Evolutionary conservation across 2,888 invertebrate species (phyloP).

Genomic region (Arrhopalites spinosus): DNA sequence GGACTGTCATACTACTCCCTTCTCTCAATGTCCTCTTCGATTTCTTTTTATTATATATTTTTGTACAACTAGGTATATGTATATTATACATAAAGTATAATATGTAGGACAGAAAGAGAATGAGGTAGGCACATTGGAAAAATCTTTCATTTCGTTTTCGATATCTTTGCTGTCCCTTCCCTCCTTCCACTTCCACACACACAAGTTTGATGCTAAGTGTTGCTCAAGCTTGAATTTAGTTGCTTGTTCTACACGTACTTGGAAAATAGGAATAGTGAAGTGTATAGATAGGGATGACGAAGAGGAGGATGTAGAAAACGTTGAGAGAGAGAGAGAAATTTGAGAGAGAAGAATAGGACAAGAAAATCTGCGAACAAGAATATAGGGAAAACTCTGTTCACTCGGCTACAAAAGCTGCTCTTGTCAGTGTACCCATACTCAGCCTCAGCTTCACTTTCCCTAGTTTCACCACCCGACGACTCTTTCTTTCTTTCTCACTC

Average conservation of each 20-base stretch:
- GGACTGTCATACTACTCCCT: too few species aligned
- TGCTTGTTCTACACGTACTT: too few species aligned
- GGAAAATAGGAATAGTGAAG: too few species aligned
- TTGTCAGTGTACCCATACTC: constrained; percentile 8
- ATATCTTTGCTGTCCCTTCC: not conserved
- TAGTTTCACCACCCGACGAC: constrained; percentile 19
- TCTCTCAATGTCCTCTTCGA: too few species aligned
- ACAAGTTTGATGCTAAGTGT: too few species aligned
- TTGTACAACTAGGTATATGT: too few species aligned
- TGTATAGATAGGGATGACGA: too few species aligned
- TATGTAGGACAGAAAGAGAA: too few species aligned
- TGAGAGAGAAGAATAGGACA: not conserved
- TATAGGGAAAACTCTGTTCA: constrained; percentile 14
- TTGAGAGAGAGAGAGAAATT: not conserved
- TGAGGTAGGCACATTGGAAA: not conserved
- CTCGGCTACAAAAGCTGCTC: constrained; percentile 23
- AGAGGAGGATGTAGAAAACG: not conserved
- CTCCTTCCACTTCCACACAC: not conserved
- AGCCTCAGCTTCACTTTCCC: constrained; percentile 19
- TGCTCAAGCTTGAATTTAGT: too few species aligned
- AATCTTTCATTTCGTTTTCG: constrained; percentile 14
- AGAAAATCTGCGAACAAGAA: constrained; percentile 31
- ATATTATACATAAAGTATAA: too few species aligned
- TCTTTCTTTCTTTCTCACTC: constrained; percentile 7
- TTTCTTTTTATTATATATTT: too few species aligned